Evolutionary conservation across 2,113 vertebrate species (phyloP).

Genomic region (Osmerus mordax): DNA sequence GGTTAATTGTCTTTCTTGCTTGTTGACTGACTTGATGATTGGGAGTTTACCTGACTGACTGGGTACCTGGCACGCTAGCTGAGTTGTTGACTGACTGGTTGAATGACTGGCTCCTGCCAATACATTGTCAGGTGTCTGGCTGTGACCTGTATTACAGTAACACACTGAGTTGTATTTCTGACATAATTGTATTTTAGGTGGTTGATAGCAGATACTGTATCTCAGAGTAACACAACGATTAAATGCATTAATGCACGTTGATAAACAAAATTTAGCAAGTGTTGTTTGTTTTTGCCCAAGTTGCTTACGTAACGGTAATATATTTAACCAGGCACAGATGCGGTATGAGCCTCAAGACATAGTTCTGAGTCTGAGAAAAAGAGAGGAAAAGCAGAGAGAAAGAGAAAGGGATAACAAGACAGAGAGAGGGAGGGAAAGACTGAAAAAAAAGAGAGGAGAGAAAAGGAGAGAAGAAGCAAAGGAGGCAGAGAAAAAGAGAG

Average conservation of each 20-base stretch:
- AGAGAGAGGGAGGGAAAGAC: constrained; percentile 42
- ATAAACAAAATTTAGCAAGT: constrained; percentile 65
- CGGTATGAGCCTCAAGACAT: constrained; percentile 62
- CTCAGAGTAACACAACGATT: constrained; percentile 42
- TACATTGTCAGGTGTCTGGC: constrained; percentile 13
- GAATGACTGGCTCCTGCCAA: constrained; percentile 24
- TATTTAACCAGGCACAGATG: constrained; percentile 69
- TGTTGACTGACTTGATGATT: too few relatives aligned
- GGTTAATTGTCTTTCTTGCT: too few relatives aligned
- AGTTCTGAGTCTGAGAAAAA: constrained; percentile 47
- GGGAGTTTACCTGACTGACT: too few relatives aligned
- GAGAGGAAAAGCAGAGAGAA: constrained; percentile 38
- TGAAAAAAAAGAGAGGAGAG: constrained; percentile 14
- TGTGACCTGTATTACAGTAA: constrained; percentile 41
- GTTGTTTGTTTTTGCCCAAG: constrained; percentile 59
- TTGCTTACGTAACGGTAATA: constrained; percentile 66
- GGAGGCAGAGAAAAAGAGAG: constrained; percentile 23
- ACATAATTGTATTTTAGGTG: constrained; percentile 50
- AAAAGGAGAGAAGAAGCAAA: constrained; percentile 28
- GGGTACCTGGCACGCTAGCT: too few relatives aligned
- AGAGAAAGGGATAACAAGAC: constrained; percentile 42
- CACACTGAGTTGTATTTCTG: constrained; percentile 43
- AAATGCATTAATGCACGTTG: constrained; percentile 56
- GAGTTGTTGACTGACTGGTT: too few relatives aligned
- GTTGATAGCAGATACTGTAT: constrained; percentile 31